Conservation (phyloP, 2,797 vertebrate genomes). For the Champsocephalus gunnari region DNA sequence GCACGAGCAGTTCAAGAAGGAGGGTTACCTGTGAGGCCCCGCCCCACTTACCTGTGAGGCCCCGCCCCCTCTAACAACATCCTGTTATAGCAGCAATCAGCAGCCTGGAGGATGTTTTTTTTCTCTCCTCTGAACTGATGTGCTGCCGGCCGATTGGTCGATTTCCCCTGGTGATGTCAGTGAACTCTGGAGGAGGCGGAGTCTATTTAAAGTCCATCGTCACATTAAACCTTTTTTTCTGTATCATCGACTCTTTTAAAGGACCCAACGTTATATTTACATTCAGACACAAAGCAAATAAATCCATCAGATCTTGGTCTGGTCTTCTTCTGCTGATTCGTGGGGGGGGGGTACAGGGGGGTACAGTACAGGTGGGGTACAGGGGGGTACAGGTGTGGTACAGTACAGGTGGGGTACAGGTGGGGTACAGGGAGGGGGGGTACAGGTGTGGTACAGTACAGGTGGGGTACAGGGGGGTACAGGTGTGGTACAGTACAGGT, state of each 20-base stretch:
- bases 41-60: conserved; percentile 86
- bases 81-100: conserved; percentile 21
- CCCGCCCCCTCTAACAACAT: conserved; percentile 23
- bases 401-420: too few species aligned
- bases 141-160: conserved; percentile 45
- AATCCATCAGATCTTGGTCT: conserved; percentile 32
- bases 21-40: conserved; percentile 91
- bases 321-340: neutral
- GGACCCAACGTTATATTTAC: conserved; percentile 32
- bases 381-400: too few species aligned
- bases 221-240: conserved; percentile 27
- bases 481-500: too few species aligned
- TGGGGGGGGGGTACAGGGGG: too few species aligned
- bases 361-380: too few species aligned
- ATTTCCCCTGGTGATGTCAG: conserved; percentile 38
- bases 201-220: conserved; percentile 24
- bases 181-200: conserved; percentile 43
- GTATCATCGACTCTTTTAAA: conserved; percentile 32
- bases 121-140: conserved; percentile 23
- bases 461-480: too few species aligned
- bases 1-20: conserved; percentile 95
- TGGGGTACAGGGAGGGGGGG: too few species aligned
- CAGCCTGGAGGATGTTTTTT: conserved; percentile 26
- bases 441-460: too few species aligned
- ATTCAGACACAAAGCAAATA: conserved; percentile 41